Evolutionary conservation across 2,888 invertebrate species (phyloP), one percentile per base, ranked within the genome.

Genomic region (Ormyrus pomaceus): DNA sequence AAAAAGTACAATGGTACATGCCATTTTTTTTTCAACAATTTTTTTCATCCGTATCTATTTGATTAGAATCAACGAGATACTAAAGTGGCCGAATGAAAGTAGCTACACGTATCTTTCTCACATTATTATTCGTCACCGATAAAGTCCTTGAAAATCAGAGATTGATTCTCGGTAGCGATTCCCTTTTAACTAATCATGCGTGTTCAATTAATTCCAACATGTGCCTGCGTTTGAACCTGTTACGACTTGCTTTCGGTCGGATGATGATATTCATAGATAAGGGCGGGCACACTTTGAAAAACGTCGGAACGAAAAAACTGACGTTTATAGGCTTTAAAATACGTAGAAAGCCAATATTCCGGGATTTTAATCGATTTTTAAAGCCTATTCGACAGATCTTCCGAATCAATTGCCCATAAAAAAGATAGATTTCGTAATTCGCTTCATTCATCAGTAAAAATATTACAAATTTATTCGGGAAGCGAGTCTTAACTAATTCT

Each of bases 301-400:
- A 53, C 46, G 59, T 56, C 62, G 51, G 69, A 68, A 51, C 51
- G 58, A 68, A 19, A 53, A 69, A 51, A 73, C 64, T 72, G 80
- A 80, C 77, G 53, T 73, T 80, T 80, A 77, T 77, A 51, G 72
- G 10, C 72, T 73, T 80, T 73, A 71, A 79, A 73, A 77, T 64
- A 77, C 66, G 68, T 55, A 6, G 62, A 45, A 74, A 48, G 61
- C 13, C 13, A 34, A 58, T 75, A 75, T 64, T 75, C 69, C 55
- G 51, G 46, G 46, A 53, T 46, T 69, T 53, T 13, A 46, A 73
- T 80, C 68, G 70, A 77, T 73, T 77, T 76, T 53, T 61, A 51
- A 73, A 73, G 77, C 56, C 61, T 11, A 10, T 61, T 55, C 58
- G 64, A 71, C 56, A 51, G 46, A 56, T 7, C 53, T 8, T 62